Evolutionary conservation across 2,797 vertebrate genomes (phyloP).

Genomic region (Sebastes variabilis): DNA sequence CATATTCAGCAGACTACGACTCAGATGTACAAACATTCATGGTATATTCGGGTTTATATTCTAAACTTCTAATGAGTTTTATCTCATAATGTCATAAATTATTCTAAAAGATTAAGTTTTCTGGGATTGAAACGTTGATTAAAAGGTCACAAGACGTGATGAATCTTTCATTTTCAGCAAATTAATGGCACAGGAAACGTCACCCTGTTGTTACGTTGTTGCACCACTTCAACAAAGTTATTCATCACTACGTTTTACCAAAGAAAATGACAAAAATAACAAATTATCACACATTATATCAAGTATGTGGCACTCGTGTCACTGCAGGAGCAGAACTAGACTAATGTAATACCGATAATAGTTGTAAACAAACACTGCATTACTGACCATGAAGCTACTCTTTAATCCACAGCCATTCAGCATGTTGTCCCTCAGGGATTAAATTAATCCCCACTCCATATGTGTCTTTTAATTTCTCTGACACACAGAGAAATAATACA

Average conservation of each 20-base stretch:
- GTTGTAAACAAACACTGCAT: conserved; percentile 49
- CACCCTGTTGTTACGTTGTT: neutral
- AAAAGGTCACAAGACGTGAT: neutral
- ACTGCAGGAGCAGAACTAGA: neutral
- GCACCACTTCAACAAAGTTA: neutral
- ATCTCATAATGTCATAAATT: neutral
- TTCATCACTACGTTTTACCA: neutral
- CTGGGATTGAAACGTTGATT: neutral
- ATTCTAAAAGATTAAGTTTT: neutral
- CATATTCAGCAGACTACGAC: neutral
- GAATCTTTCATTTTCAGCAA: neutral
- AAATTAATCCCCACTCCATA: conserved; percentile 62
- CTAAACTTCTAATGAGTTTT: neutral
- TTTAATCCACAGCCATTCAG: conserved; percentile 56
- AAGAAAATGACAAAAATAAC: neutral
- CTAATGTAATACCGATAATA: neutral
- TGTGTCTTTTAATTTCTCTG: conserved; percentile 30
- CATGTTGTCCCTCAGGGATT: conserved; percentile 59
- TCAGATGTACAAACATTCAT: neutral
- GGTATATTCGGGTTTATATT: neutral
- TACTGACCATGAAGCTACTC: conserved; percentile 34
- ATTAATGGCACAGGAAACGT: neutral
- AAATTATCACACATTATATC: neutral
- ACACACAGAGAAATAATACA: neutral
- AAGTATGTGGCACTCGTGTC: neutral